Base-by-base conservation (phyloP, 2,888 invertebrate species). In the Rhogogaster chlorosoma region DNA sequence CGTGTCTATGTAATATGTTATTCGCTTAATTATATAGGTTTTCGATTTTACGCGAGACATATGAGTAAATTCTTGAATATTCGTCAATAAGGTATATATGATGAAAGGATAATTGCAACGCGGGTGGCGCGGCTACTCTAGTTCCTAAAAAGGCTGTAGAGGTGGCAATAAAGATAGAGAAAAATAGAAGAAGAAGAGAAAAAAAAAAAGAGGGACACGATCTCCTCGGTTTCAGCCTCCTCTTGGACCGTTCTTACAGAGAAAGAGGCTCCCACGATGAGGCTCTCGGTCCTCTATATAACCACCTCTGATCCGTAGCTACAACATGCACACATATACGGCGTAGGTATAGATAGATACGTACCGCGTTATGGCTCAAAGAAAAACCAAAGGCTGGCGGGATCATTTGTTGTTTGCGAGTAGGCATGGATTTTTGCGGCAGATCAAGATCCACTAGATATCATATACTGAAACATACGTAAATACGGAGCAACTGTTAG, bases 241-340 rank as follows among this genome's bases (percentile, higher is more conserved):
- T 22, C 12, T 18, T 12, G 42, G n/a, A n/a, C 42, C 73, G 22
- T n/a, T 38, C 22, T 45, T 38, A 0, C 22, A 88, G 87, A 88
- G 88, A 90, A 89, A 89, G 87, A 88, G 89, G 89, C 90, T 91
- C 91, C 90, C 90, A 91, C 89, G 90, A 90, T 88, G 90, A 32
- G 26, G 12, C 89, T 90, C 88, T 89, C 89, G 88, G 88, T 89
- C 87, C 87, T 89, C 89, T 22, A 42, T 38, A 42, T 53, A 53
- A 53, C 53, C 53, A 42, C 42, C 73, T 42, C 73, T 12, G 77
- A 77, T n/a, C 53, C 53, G n/a, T 77, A 77, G 49, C 29, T 38
- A 49, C 77, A 26, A 61, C 9, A 61, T 12, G 15, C 45, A 22
- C 12, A 61, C 61, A 7, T 26, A 57, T 22, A n/a, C 1, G 18